Evolutionary conservation across 2,888 invertebrate genomes (phyloP), one percentile per base, ranked within the genome.

Genomic region (Cetonia aurata): DNA sequence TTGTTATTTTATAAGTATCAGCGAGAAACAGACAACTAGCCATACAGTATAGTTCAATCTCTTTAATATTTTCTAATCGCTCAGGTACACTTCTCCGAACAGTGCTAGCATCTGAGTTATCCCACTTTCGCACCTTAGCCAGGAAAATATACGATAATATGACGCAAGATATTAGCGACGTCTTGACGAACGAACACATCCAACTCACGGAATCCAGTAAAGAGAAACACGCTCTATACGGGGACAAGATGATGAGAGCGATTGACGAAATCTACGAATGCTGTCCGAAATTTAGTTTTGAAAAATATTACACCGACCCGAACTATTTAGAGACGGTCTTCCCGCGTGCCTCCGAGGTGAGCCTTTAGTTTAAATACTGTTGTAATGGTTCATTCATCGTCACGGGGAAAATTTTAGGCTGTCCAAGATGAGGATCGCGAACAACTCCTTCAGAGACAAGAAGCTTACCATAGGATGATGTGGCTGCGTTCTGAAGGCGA

Each of bases 101-200:
- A 15, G 80, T 82, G 8, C 76, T 84, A 75, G 79, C 78, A 0
- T 81, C 83, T 12, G 84, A 85, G 71, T 70, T 84, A 53, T 75
- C 74, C 3, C 59, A 74, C 9, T 85, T 85, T 76, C 78, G 82
- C 48, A 80, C 73, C 67, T 75, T 83, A 69, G 79, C 82, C 0
- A 79, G 79, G 48, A 81, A 80, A 75, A 80, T 84, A 8, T 85
- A 84, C 74, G 83, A 84, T 46, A 84, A 82, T 6, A 83, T 83
- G 81, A 83, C 84, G 0, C 81, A 83, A 75, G 84, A 85, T 70
- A 81, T 83, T 10, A 83, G 82, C 71, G 84, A 84, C 59, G 84
- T 84, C 0, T 74, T 84, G 4, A 81, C 81, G 3, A 84, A 84
- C 72, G 83, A 84, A 72, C 84, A 85, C 73, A 75, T 84, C 8